Base-by-base conservation (phyloP, 2,113 vertebrate species). In the Xiphophorus couchianus region DNA sequence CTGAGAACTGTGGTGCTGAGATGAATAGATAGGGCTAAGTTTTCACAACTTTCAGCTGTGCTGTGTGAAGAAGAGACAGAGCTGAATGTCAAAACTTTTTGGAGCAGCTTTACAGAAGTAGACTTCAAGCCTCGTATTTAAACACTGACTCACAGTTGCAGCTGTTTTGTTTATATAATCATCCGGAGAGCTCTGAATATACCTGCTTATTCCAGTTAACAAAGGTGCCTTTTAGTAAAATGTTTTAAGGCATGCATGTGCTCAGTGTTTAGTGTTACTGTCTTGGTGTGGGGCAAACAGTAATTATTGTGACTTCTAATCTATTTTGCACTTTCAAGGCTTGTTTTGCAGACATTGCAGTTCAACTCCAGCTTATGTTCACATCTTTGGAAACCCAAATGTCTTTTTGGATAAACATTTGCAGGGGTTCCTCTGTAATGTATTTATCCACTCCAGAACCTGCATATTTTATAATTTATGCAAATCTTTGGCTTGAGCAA, bases 1-100 rank as follows among this genome's bases (percentile, higher is more conserved):
- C 85, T 85, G 11, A 37, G 86, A 89, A 90, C n/a, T 86, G 8
- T 25, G 66, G 31, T 31, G 5, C 84, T 77, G 77, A 79, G 48
- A 33, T 75, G 31, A 19, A 27, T 0, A 85, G 87, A 90, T 90
- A 86, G 73, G 65, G 51, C 29, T 6, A 0, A 0, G 31, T 28
- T 27, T 66, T 44, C 0, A 31, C 51, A 58, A 17, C 62, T 31
- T 68, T 61, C 51, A 62, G 73, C 22, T 3, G 28, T 4, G 0
- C 51, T 39, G 73, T 2, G 33, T 14, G 12, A 62, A 76, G 67
- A 13, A 10, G 25, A 51, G 35, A 19, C 12, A 12, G 3, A 39
- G 1, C 30, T n/a, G 8, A 10, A 30, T 65, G 2, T 7, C 19
- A 44, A n/a, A 42, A 33, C 54, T 65, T 54, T 67, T 0, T 25